A percentile compares a stretch with the other conserved stretches of the same genome.
phyloP scores from a whole-genome alignment of 53 echinoderm and acorn worm species.

The Echinometra lucunter region DNA sequence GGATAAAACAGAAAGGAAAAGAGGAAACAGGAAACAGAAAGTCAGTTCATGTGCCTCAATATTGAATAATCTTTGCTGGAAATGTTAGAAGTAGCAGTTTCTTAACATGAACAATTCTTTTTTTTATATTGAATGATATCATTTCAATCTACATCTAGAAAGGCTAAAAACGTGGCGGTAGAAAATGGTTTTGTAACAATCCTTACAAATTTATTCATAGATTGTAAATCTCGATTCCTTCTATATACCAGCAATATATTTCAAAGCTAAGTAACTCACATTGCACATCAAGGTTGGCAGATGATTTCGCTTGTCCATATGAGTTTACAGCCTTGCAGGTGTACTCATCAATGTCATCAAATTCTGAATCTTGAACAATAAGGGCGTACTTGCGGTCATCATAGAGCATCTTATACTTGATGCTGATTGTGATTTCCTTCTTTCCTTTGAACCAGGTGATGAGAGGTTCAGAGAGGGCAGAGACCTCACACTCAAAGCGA shows the following conservation, averaged over 20 bases:
- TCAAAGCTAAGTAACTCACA: conserved; percentile 76
- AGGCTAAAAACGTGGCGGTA: too few species aligned
- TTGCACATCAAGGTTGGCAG: conserved; percentile 89
- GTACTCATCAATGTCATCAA: conserved; percentile 91
- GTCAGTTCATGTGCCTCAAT: too few species aligned
- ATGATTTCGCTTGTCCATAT: conserved; percentile 85
- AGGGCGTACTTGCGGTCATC: conserved; percentile 95
- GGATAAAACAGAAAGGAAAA: neutral
- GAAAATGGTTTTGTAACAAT: neutral
- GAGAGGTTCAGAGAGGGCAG: conserved; percentile 94
- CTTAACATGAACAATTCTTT: too few species aligned
- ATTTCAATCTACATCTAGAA: too few species aligned
- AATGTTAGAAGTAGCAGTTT: too few species aligned
- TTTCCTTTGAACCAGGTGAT: conserved; percentile 92
- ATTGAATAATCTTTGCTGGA: too few species aligned
- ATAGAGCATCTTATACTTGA: conserved; percentile 99
- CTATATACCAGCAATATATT: neutral
- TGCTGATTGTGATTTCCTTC: conserved; percentile 80
- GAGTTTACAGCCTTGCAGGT: conserved; percentile 93
- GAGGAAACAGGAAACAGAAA: too few species aligned
- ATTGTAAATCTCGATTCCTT: neutral
- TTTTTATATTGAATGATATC: too few species aligned
- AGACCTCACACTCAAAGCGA: conserved; percentile 98
- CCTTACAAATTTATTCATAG: neutral
- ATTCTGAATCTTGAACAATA: conserved; percentile 89